Conservation (phyloP, 2,113 vertebrate species). For the Chamaea fasciata region DNA sequence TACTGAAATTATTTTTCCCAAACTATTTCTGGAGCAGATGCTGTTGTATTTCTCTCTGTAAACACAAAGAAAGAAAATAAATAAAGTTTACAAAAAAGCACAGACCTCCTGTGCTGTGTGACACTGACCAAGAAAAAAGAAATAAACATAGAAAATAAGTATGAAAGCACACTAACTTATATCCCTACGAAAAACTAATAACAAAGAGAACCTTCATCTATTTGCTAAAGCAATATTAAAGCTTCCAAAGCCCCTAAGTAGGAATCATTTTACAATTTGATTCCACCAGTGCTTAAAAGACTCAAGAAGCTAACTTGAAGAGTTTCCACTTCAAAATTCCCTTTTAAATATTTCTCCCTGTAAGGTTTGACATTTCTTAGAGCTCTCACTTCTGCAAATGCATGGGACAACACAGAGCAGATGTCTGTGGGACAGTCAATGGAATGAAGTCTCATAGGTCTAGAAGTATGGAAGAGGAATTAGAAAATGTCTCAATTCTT, state of each 20-base stretch:
- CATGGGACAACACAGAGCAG: background rate
- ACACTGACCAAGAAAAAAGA: background rate
- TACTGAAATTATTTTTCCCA: background rate
- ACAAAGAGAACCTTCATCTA: background rate
- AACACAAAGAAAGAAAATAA: background rate
- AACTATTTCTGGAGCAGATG: background rate
- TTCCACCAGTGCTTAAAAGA: background rate
- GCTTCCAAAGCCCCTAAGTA: background rate
- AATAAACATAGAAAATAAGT: background rate
- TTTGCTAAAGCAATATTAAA: background rate
- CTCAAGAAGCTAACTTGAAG: background rate
- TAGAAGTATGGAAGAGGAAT: background rate
- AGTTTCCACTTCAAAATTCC: background rate
- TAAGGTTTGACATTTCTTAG: background rate
- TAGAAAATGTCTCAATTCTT: background rate
- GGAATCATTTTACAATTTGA: background rate
- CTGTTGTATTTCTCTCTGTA: background rate
- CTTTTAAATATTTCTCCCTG: background rate
- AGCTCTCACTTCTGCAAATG: background rate
- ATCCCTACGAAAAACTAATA: background rate
- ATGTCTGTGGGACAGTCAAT: background rate
- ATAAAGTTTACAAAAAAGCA: background rate
- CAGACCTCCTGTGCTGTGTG: background rate
- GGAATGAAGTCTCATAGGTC: background rate
- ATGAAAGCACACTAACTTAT: background rate